Conservation (phyloP, 2,888 invertebrate genomes). For the Melinopterus prodromus region DNA sequence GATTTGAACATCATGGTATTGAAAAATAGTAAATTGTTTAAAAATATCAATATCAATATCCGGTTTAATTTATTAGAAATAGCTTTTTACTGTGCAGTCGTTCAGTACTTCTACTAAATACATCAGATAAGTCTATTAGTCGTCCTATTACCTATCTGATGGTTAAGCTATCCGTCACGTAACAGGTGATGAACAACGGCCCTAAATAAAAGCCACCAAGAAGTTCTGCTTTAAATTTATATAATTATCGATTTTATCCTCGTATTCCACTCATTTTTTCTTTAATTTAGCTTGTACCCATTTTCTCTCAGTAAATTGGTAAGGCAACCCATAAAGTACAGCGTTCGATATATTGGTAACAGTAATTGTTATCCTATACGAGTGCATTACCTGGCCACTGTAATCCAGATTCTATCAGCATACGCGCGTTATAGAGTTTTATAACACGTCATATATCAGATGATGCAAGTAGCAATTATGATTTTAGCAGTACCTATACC, state of each 20-base stretch:
- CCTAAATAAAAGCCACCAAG: neutral
- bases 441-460: neutral
- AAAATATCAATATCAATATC: too few species aligned
- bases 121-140: too few species aligned
- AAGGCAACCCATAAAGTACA: neutral
- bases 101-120: too few species aligned
- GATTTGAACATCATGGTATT: too few species aligned
- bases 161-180: neutral
- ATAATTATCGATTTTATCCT: neutral
- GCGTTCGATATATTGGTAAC: neutral
- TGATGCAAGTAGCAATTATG: neutral
- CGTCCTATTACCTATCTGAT: too few species aligned
- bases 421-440: neutral
- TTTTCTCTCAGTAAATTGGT: neutral
- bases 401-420: slow-evolving; percentile 4
- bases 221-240: neutral
- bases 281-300: neutral
- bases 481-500: neutral
- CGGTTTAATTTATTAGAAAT: too few species aligned
- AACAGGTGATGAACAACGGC: neutral
- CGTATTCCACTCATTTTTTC: neutral
- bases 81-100: too few species aligned
- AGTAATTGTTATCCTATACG: neutral
- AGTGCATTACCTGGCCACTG: neutral
- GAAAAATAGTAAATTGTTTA: too few species aligned